Percentiles rank a stretch among this genome's conserved stretches.
These are phyloP conservation scores for Conger conger DNA, from an alignment of 2,113 vertebrate species.

Conservation along the genomic window DNA sequence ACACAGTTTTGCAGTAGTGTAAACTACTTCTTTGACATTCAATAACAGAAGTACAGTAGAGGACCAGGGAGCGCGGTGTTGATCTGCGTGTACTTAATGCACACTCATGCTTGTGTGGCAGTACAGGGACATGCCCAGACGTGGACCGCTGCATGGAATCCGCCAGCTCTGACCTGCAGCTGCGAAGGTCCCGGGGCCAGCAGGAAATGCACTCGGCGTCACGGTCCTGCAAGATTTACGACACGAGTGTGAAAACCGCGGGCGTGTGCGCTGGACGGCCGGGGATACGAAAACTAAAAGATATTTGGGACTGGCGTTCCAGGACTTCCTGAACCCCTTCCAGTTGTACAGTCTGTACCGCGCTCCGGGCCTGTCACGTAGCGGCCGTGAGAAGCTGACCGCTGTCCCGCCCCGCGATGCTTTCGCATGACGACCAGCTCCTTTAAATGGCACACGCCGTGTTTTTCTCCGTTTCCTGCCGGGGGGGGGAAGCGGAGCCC, in stretches of 20 bases:
- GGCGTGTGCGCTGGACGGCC: not conserved
- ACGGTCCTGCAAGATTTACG: not conserved
- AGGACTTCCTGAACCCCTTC: not conserved
- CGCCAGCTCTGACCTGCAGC: not conserved
- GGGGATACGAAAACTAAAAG: not conserved
- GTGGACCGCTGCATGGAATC: not conserved
- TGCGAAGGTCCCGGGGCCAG: not conserved
- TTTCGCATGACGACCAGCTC: not conserved
- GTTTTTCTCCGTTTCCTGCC: not conserved
- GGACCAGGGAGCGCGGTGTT: not conserved
- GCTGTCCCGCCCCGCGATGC: not conserved
- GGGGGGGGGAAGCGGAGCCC: not conserved
- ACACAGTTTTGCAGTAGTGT: not conserved
- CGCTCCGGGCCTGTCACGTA: not conserved
- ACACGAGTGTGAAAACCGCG: not conserved
- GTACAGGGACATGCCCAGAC: slow-evolving; percentile 4
- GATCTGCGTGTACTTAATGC: not conserved
- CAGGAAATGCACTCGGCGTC: not conserved
- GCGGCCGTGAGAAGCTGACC: not conserved
- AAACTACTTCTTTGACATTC: not conserved
- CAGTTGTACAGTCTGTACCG: not conserved
- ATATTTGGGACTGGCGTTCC: no score
- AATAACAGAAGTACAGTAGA: not conserved
- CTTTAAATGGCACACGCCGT: not conserved
- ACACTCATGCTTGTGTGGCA: not conserved